Percentiles rank a stretch among this genome's conserved stretches.
Conservation (phyloP, 1,140 invertebrate species). For the Psix sp. region DNA sequence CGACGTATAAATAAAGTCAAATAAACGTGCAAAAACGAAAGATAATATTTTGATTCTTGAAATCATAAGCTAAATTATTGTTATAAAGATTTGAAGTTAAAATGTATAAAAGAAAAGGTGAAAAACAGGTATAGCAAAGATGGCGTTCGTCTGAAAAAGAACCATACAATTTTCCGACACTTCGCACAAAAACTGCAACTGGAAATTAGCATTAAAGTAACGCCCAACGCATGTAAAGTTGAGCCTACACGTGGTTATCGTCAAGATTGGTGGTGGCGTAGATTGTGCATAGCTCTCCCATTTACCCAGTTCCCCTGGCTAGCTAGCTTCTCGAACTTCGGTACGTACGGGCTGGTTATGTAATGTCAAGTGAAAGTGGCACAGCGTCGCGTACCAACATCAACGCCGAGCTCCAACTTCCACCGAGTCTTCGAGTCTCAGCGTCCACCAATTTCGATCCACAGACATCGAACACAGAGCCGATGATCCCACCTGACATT, state of each 20-base stretch:
- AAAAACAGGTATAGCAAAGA: no score
- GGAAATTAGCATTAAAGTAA: conserved; percentile 35
- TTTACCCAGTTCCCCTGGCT: conserved; percentile 75
- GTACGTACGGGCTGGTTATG: conserved; percentile 68
- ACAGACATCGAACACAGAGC: conserved; percentile 26
- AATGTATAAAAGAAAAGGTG: no score
- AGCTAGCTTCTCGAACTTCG: conserved; percentile 59
- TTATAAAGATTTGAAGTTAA: no score
- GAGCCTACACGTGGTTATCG: conserved; percentile 50
- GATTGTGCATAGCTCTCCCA: conserved; percentile 74
- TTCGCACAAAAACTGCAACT: background rate
- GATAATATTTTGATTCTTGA: no score
- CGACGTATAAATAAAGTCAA: no score
- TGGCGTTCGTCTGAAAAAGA: no score
- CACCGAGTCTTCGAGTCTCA: conserved; percentile 48
- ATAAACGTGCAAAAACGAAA: no score
- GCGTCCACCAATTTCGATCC: conserved; percentile 62
- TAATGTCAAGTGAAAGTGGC: conserved; percentile 77
- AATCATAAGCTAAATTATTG: no score
- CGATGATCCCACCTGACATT: background rate
- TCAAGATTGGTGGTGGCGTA: conserved; percentile 64
- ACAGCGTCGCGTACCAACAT: conserved; percentile 68
- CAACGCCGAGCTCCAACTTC: conserved; percentile 54
- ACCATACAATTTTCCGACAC: background rate
- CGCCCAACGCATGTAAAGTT: conserved; percentile 49